Conservation (phyloP, 2,113 vertebrate species). For the Bombycilla garrulus region DNA sequence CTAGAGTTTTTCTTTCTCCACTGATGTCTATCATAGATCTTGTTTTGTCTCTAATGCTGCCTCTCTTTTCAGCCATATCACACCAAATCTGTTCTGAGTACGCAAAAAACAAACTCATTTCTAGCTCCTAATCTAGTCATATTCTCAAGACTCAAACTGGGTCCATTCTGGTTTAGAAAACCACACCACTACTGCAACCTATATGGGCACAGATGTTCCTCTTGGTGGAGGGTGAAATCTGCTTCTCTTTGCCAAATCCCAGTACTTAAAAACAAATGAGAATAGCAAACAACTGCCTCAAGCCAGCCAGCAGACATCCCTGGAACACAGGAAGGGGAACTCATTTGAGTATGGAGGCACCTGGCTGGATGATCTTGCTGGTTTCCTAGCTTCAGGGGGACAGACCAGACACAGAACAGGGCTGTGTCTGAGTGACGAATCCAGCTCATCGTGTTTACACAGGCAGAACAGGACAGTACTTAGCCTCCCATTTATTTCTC, state of each 20-base stretch:
- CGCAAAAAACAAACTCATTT: not conserved
- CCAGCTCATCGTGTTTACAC: not conserved
- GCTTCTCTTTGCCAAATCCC: not conserved
- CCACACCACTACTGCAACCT: not conserved
- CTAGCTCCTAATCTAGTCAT: not conserved
- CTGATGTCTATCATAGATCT: not conserved
- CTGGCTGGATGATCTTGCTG: not conserved
- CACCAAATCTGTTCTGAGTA: not conserved
- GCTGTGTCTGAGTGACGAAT: not conserved
- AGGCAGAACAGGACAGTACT: not conserved
- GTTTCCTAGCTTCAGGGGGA: slow-evolving; percentile 10
- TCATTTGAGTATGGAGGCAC: not conserved
- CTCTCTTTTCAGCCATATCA: not conserved
- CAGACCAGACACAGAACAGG: not conserved
- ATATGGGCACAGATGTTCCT: not conserved
- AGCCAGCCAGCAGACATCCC: slow-evolving; percentile 1
- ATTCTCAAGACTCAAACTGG: not conserved
- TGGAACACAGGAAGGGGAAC: slow-evolving; percentile 22
- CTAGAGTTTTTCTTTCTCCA: not conserved
- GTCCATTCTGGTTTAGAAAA: not conserved
- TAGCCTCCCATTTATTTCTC: not conserved
- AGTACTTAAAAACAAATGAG: not conserved
- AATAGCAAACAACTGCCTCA: slow-evolving; percentile 17
- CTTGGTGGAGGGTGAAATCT: not conserved
- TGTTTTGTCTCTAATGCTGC: not conserved